phyloP scores from a whole-genome alignment of 1,140 invertebrate species.

The Doryteuthis pealeii region DNA sequence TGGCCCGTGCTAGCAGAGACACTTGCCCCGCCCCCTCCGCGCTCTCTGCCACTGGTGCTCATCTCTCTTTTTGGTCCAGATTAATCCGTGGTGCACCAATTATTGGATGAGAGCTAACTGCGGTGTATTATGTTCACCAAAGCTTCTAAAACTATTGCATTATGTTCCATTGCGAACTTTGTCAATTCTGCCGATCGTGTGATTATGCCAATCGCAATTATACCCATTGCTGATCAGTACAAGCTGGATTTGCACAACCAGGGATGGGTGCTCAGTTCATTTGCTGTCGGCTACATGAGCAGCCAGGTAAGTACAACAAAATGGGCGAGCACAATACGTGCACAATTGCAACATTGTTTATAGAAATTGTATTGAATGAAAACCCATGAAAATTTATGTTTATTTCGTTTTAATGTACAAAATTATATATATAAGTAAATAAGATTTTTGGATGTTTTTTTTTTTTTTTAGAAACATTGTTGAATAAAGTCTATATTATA shows the following conservation, averaged over 20 bases:
- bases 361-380: too few relatives aligned
- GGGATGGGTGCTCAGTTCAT: slow-evolving; percentile 78
- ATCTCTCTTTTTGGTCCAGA: too few relatives aligned
- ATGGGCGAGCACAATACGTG: too few relatives aligned
- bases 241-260: slow-evolving; percentile 75
- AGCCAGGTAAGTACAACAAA: slow-evolving; percentile 70
- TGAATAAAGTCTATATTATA: too few relatives aligned
- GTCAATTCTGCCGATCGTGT: slow-evolving; percentile 80
- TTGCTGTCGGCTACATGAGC: slow-evolving; percentile 79
- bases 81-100: not conserved
- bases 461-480: too few relatives aligned
- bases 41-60: too few relatives aligned
- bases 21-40: too few relatives aligned
- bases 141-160: slow-evolving; percentile 66
- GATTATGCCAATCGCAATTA: slow-evolving; percentile 80
- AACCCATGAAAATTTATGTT: not conserved
- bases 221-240: slow-evolving; percentile 75
- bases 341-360: too few relatives aligned
- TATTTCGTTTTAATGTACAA: too few relatives aligned
- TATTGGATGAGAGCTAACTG: not conserved
- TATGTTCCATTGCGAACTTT: slow-evolving; percentile 77
- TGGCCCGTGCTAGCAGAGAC: too few relatives aligned
- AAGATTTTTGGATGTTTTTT: too few relatives aligned
- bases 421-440: too few relatives aligned
- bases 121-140: slow-evolving; percentile 48